Base-by-base conservation (phyloP, 1,140 invertebrate genomes). In the Zaprionus tsacasi region DNA sequence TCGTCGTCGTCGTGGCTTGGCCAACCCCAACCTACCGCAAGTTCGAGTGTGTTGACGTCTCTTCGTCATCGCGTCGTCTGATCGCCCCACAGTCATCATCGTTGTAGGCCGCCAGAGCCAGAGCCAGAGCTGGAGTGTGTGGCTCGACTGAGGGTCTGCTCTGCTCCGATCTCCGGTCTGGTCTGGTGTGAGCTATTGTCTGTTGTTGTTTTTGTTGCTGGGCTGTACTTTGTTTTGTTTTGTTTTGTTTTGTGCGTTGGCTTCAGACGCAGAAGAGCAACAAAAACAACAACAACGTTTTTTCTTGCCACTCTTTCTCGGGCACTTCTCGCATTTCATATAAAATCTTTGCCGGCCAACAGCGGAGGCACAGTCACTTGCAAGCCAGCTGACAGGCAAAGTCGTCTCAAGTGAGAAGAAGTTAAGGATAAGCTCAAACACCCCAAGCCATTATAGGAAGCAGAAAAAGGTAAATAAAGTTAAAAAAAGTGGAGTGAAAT, bases 251-350 rank as follows among this genome's bases (percentile, higher is more conserved):
- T 70, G 56, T 78, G 65, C 68, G 67, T 70, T 71, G 73, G 35
- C 55, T 78, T 61, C 35, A 17, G 40, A 45, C 40, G 50, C 45
- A 50, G 36, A 55, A 66, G 38, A 30, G 52, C 45, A 63, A 63
- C n/a, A 33, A 61, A 43, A 35, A 6, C 33, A 35, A 52, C 48
- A 61, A 55, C 56, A 45, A 27, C 57, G 45, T 40, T 73, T 67
- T 69, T 73, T 55, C 70, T 56, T 63, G 64, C 74, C 65, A 57
- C 38, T 75, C 43, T 73, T 74, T 77, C 73, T 74, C 70, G 82
- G 82, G 50, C 76, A 74, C 81, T 81, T 89, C 78, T 89, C 86
- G 76, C 78, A 70, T 90, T 89, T 89, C 86, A 89, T 89, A 89
- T 89, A 89, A 89, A 89, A 85, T 75, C 71, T 75, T 81, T 81